phyloP scores from a whole-genome alignment of 2,113 vertebrate species.

The Mustela lutreola region DNA sequence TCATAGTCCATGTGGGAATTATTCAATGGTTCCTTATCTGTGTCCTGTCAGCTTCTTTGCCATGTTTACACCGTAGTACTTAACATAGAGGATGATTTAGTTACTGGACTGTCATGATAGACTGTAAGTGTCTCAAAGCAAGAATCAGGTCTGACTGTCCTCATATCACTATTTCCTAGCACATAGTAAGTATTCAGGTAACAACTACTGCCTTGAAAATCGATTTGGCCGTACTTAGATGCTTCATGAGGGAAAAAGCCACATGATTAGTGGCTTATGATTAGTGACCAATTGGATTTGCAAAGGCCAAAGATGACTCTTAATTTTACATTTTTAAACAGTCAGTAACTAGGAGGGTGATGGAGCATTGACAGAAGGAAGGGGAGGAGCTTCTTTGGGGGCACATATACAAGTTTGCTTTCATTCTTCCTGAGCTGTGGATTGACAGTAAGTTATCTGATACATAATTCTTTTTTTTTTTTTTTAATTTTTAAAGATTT shows the following conservation, averaged over 20 bases:
- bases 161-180: background rate
- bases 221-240: background rate
- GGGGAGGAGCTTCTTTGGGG: background rate
- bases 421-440: slow-evolving; percentile 13
- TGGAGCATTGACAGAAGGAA: background rate
- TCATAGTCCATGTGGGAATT: background rate
- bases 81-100: background rate
- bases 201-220: background rate
- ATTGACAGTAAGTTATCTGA: background rate
- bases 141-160: background rate
- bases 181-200: background rate
- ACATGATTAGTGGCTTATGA: background rate
- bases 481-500: too few relatives aligned
- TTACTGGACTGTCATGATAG: background rate
- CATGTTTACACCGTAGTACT: background rate
- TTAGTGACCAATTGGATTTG: background rate
- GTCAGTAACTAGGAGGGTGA: background rate
- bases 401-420: background rate
- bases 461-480: background rate
- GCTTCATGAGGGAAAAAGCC: background rate
- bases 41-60: background rate
- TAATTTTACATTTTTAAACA: background rate
- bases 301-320: background rate
- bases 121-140: background rate
- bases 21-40: background rate